Evolutionary conservation across 2,797 vertebrate species (phyloP).

Genomic region (Staurois parvus): DNA sequence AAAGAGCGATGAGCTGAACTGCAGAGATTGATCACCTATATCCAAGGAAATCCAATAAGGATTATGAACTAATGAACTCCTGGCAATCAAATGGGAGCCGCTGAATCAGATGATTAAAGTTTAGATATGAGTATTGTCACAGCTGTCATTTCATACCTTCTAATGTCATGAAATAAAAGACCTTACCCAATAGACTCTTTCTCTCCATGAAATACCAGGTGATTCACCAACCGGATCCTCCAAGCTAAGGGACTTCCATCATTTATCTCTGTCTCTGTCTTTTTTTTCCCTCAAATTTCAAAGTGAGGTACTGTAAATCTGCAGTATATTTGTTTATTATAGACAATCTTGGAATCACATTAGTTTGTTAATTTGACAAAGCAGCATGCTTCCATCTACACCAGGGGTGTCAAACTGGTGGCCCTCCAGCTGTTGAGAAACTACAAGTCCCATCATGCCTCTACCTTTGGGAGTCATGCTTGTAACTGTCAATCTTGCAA

Average conservation of each 20-base stretch:
- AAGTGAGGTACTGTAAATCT: too few relatives aligned
- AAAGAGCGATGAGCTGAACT: constrained; percentile 38
- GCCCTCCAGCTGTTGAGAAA: too few relatives aligned
- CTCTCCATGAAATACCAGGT: constrained; percentile 12
- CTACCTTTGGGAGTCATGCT: too few relatives aligned
- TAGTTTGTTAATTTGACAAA: too few relatives aligned
- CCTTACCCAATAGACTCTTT: constrained; percentile 16
- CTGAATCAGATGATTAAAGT: constrained; percentile 15
- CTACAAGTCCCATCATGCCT: too few relatives aligned
- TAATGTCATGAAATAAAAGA: constrained; percentile 21
- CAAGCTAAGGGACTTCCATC: neutral
- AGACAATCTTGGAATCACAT: too few relatives aligned
- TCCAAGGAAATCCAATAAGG: constrained; percentile 46
- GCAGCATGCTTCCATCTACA: too few relatives aligned
- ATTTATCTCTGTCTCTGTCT: constrained; percentile 16
- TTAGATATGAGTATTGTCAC: constrained; percentile 30
- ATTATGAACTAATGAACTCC: constrained; percentile 47
- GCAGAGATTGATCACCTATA: constrained; percentile 43
- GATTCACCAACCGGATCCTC: constrained; percentile 18
- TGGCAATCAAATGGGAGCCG: constrained; percentile 32
- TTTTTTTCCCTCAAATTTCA: neutral
- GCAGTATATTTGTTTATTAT: too few relatives aligned
- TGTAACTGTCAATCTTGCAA: too few relatives aligned
- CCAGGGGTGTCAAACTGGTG: too few relatives aligned
- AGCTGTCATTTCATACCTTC: constrained; percentile 19